phyloP scores from a whole-genome alignment of 2,888 invertebrate species.

The Cloeon dipterum region DNA sequence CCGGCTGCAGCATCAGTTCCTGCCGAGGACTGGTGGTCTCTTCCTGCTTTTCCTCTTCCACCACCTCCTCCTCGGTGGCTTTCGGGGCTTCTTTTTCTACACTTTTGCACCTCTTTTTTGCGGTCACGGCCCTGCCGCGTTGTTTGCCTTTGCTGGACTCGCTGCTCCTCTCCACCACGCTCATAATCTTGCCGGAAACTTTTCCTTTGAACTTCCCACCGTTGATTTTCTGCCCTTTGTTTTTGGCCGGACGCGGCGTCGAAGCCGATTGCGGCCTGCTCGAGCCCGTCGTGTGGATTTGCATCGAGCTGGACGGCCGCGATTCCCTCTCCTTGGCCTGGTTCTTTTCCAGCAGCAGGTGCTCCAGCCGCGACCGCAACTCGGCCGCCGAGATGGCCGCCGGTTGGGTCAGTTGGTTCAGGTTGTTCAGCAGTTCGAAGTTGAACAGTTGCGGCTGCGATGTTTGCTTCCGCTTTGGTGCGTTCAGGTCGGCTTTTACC shows the following conservation, averaged over 20 bases:
- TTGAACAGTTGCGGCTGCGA: no score
- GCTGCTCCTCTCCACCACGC: not conserved
- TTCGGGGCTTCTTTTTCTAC: no score
- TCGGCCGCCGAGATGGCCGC: not conserved
- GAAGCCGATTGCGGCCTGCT: no score
- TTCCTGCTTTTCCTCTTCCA: not conserved
- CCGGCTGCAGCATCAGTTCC: not conserved
- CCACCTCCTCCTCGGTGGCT: no score
- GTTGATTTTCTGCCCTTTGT: no score
- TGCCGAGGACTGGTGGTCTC: not conserved
- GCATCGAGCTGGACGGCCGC: no score
- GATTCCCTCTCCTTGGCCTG: no score
- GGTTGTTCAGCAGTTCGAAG: no score
- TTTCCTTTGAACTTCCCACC: not conserved
- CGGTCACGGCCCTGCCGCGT: no score
- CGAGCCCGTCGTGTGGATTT: no score
- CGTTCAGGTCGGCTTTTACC: not conserved
- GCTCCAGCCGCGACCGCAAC: not conserved
- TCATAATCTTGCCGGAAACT: not conserved
- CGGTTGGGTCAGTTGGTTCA: not conserved
- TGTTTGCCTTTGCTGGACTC: constrained; percentile 1
- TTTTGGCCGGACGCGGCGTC: no score
- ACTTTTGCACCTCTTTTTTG: no score
- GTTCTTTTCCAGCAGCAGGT: not conserved
- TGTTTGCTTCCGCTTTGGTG: not conserved